A percentile compares a stretch with the other conserved stretches of the same genome.
Evolutionary conservation across 2,797 vertebrate species (phyloP).

Genomic region (Clarias pachynema): DNA sequence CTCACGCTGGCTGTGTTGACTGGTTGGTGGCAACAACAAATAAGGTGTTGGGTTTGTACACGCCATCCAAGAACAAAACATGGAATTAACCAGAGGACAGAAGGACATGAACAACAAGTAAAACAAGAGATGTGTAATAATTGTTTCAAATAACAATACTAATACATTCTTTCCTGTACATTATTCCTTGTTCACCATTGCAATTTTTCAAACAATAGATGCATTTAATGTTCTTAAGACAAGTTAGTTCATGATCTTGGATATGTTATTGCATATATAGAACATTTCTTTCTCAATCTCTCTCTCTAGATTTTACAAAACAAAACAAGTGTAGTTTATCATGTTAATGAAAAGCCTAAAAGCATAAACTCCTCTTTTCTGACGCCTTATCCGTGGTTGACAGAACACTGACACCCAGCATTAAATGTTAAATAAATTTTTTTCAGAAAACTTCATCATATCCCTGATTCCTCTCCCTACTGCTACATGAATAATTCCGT

Average conservation of each 20-base stretch:
- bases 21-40: not conserved
- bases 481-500: not conserved
- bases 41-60: not conserved
- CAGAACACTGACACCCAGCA: not conserved
- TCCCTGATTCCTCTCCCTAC: not conserved
- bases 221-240: not conserved
- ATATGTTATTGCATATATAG: not conserved
- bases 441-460: not conserved
- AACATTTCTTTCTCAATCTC: not conserved
- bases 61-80: slow-evolving; percentile 1
- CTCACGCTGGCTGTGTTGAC: not conserved
- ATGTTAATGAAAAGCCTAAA: not conserved
- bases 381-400: not conserved
- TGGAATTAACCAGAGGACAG: not conserved
- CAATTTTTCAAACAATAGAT: not conserved
- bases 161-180: not conserved
- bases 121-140: not conserved
- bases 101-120: not conserved
- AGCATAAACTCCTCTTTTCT: not conserved
- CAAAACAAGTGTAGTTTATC: not conserved
- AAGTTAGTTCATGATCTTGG: not conserved
- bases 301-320: not conserved
- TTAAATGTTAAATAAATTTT: not conserved
- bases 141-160: not conserved
- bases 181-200: not conserved